Base-by-base conservation (phyloP, 2,797 vertebrate species). In the Erithacus rubecula region DNA sequence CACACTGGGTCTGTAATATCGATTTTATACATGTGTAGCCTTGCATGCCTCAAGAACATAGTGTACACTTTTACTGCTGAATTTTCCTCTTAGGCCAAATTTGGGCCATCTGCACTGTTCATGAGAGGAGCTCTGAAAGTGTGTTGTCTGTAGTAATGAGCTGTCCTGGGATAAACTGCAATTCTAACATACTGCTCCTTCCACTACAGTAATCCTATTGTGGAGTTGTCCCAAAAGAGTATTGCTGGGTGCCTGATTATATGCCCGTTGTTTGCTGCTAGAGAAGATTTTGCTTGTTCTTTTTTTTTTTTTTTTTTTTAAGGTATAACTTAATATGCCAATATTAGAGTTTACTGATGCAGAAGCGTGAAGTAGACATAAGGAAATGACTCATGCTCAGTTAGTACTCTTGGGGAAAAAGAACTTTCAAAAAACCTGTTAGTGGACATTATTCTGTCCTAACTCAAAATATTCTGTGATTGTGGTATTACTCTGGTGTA, bases 81-180 rank as follows among this genome's bases (percentile, higher is more conserved):
- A 34, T 92, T 82, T 83, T 64, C 49, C 59, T 64, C 60, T 77
- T 72, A 36, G 72, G 67, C 46, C 67, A 75, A 41, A 62, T 82
- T 82, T 89, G 81, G 37, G 78, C 79, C 95, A 53, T 70, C 88
- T 77, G 44, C 47, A 30, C 22, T 89, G 72, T 13, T 83, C 87
- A 74, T 37, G 81, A 90, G 62, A 86, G 51, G 43, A 94, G 62
- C 75, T 96, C 72, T 95, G n/a, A 91, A 90, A 92, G 49, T 55
- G 26, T 0, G 4, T 83, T 90, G 44, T 94, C 67, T 93, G 79
- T 60, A 77, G 41, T 92, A 91, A 91, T 92, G 83, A 93, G 87
- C 78, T 94, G 94, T 81, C 88, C 94, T 91, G 60, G 87, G 83
- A 87, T 95, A 95, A 89, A 90, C 83, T 89, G 77, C 78, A 86